Evolutionary conservation across 2,888 invertebrate species (phyloP), one percentile per base, ranked within the genome.

Genomic region (Dermolepida albohirtum): DNA sequence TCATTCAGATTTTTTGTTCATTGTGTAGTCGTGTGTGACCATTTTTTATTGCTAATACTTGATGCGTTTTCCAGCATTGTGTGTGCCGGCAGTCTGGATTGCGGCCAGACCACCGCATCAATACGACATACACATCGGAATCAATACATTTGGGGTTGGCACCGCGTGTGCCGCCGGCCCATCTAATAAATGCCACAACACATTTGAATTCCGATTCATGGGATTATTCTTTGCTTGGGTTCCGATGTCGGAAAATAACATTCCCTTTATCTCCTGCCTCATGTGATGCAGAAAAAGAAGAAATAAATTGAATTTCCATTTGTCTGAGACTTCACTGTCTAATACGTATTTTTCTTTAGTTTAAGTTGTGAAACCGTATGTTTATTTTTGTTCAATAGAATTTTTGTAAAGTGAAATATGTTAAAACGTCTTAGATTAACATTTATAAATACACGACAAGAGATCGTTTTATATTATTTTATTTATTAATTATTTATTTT

Each of bases 101-200:
- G 59, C 59, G 59, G 70, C 55, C 59, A 51, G 71, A 62, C 70
- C 68, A 71, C 72, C 73, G 70, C 73, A 72, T 70, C 68, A 70
- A 71, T 72, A 62, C 59, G 59, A 62, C 47, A 62, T 62, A 47
- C 59, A 70, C 68, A 70, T 63, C 70, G 54, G 70, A 73, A 73
- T 72, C 74, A 69, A 73, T 73, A 73, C 68, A 68, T 69, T 69
- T 71, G 70, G 73, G 73, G 71, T 72, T 70, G 74, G 73, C 71
- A 74, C 73, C 72, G 72, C 74, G 68, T 73, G 73, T 74, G 73
- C 68, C 59, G 47, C 47, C 71, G 68, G 70, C 69, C 74, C 70
- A 73, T 71, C 74, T 69, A 76, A 76, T 76, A 75, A 75, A 74
- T 74, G 73, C 72, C 73, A 71, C 72, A 73, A 72, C 69, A 70